Evolutionary conservation across 2,888 invertebrate genomes (phyloP).

Genomic region (Allacma fusca): DNA sequence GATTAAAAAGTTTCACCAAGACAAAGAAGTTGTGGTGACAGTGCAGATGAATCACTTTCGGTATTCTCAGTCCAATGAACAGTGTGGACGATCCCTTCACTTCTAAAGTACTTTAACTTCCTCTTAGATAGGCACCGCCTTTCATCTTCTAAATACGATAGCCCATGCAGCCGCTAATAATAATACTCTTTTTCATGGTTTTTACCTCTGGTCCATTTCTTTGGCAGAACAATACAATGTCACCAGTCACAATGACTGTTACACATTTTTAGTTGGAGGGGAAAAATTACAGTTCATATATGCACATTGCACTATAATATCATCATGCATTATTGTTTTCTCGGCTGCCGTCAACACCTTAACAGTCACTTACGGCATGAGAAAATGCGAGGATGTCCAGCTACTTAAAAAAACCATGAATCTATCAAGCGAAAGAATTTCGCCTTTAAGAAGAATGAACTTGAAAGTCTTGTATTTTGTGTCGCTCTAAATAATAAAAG

Average conservation of each 20-base stretch:
- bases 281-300: too few species aligned
- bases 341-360: too few species aligned
- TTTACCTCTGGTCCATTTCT: constrained; percentile 33
- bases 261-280: background rate
- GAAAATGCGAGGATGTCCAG: too few species aligned
- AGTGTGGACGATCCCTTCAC: constrained; percentile 10
- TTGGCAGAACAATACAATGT: background rate
- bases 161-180: background rate
- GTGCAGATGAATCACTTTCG: background rate
- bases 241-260: background rate
- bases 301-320: too few species aligned
- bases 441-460: too few species aligned
- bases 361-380: too few species aligned
- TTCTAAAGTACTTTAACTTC: background rate
- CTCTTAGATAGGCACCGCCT: background rate
- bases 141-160: background rate
- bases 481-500: too few species aligned
- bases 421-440: too few species aligned
- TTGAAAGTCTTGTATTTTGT: too few species aligned
- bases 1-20: constrained; percentile 1
- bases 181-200: constrained; percentile 12
- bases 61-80: background rate
- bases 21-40: background rate
- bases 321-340: too few species aligned
- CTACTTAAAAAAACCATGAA: too few species aligned